Evolutionary conservation across 1,140 invertebrate genomes (phyloP), one percentile per base, ranked within the genome.

Genomic region (Drosophila sp.): DNA sequence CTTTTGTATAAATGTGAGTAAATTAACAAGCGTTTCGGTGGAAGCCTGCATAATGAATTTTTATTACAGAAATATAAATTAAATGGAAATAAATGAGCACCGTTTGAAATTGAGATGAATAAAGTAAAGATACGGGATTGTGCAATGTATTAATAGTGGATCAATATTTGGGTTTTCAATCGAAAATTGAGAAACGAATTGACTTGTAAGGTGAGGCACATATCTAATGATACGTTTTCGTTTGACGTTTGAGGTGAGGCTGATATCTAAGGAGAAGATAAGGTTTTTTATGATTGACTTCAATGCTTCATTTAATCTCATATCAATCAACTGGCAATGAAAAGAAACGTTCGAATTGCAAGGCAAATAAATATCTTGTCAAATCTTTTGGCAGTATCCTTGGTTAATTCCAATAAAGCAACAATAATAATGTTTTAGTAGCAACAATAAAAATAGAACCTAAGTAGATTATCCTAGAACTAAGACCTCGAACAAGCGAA

Each of bases 1-100:
- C 44, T 50, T 50, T 50, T 50, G n/a, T 50, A 50, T 27, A 50
- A 50, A 50, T 50, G 44, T 50, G 44, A 50, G 44, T 50, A 10
- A 50, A 50, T 50, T 50, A 50, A 50, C 44, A 50, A 50, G 6
- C 41, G 41, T 44, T 44, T 44, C 44, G 5, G 17, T 25, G 5
- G 44, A 11, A 25, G 17, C 17, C 11, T 27, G 10, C 1, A 27
- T 50, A 50, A 50, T 50, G 44, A 27, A 50, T 50, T 27, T 50
- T 50, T 50, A 50, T 50, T 27, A 50, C 27, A 25, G 44, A 27
- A 27, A 50, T 27, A 50, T 8, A 50, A 50, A 27, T 5, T 3
- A 50, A 27, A 50, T 10, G 7, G 3, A 23, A 27, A 50, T 27
- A 50, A 50, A 50, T 27, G 27, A 10, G 8, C 44, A 25, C 1